Percentiles rank a stretch among this genome's conserved stretches.
phyloP scores from a whole-genome alignment of 2,797 vertebrate genomes.

The Danio kyathit region DNA sequence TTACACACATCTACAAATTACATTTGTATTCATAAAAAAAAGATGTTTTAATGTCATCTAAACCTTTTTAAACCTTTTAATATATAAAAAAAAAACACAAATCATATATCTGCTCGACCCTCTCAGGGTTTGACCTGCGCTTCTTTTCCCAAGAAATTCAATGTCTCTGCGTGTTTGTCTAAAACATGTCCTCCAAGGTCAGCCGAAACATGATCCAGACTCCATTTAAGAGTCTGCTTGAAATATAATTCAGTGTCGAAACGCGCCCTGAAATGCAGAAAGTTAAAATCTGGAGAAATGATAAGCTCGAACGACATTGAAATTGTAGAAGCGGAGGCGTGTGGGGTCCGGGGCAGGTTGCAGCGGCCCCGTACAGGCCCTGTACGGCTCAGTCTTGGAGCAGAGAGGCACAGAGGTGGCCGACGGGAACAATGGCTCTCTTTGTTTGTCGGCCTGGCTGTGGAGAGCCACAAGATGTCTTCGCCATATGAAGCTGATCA shows the following conservation, averaged over 20 bases:
- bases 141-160: conserved; percentile 32
- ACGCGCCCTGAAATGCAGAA: conserved; percentile 23
- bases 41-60: too few relatives aligned
- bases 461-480: conserved; percentile 66
- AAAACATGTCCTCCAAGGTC: conserved; percentile 29
- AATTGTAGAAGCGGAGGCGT: neutral
- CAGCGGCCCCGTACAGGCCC: conserved; percentile 23
- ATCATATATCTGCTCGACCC: conserved; percentile 55
- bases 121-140: conserved; percentile 48
- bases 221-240: conserved; percentile 30
- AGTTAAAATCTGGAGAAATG: conserved; percentile 42
- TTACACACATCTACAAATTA: too few relatives aligned
- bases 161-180: conserved; percentile 47
- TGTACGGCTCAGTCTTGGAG: conserved; percentile 20
- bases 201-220: conserved; percentile 49
- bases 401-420: conserved; percentile 43
- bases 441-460: conserved; percentile 64
- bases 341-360: conserved; percentile 47
- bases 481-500: conserved; percentile 63
- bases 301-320: conserved; percentile 43
- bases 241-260: conserved; percentile 52
- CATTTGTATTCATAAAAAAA: too few relatives aligned
- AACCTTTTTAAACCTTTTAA: too few relatives aligned
- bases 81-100: too few relatives aligned
- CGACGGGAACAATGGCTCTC: conserved; percentile 69